phyloP scores from a whole-genome alignment of 2,797 vertebrate genomes.

The Pipistrellus kuhlii region DNA sequence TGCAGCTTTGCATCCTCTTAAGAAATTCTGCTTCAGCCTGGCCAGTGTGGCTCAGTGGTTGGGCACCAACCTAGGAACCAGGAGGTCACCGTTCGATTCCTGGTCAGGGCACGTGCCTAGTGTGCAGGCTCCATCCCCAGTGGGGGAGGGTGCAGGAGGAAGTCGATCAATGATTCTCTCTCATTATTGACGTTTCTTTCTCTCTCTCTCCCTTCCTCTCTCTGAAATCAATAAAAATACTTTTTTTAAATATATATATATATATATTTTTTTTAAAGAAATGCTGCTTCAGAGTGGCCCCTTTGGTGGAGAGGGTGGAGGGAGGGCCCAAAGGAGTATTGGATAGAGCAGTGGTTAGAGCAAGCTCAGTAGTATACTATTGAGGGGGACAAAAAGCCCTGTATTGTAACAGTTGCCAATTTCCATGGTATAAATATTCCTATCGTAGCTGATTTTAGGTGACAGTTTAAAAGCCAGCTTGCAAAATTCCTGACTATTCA shows the following conservation, averaged over 20 bases:
- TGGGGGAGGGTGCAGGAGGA: no score
- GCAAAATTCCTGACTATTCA: background rate
- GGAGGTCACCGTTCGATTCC: no score
- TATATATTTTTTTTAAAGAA: background rate
- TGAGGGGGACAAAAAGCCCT: background rate
- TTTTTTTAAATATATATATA: no score
- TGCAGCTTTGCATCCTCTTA: background rate
- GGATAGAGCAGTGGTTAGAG: accelerated
- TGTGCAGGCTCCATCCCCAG: no score
- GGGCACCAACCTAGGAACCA: no score
- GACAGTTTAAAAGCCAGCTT: background rate
- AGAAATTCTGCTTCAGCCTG: background rate
- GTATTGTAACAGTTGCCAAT: background rate
- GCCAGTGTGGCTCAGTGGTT: no score
- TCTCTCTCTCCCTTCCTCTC: no score
- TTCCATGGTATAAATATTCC: background rate
- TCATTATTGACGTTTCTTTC: no score
- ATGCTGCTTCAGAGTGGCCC: background rate
- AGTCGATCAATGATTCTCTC: no score
- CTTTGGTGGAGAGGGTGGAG: background rate
- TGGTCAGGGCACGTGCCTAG: no score
- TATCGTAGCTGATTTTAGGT: background rate
- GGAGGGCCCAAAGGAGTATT: background rate
- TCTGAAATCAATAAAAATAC: no score
- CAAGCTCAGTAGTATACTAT: accelerated